Evolutionary conservation across 2,888 invertebrate species (phyloP).

Genomic region (Apamea anceps): DNA sequence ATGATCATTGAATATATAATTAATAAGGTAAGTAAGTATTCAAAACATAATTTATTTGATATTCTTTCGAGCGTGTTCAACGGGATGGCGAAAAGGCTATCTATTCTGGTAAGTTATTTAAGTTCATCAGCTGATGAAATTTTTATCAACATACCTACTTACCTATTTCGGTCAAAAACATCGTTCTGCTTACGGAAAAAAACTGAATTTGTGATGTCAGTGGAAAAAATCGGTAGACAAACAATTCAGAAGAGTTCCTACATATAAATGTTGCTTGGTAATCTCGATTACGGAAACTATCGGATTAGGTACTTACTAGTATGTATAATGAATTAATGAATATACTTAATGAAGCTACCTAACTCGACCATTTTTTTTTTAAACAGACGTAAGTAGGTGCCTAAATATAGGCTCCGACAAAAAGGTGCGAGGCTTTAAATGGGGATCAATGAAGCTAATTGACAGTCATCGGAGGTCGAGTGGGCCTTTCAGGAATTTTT

Average conservation of each 20-base stretch:
- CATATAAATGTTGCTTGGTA: neutral
- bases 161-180: neutral
- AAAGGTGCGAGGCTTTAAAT: neutral
- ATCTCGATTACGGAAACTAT: neutral
- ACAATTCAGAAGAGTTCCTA: neutral
- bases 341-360: too few species aligned
- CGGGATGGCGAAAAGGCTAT: neutral
- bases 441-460: neutral
- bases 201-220: too few species aligned
- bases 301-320: too few species aligned
- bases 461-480: neutral
- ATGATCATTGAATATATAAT: constrained; percentile 19
- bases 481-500: neutral
- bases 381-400: neutral
- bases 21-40: constrained; percentile 14
- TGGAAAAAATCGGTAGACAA: neutral
- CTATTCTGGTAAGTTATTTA: neutral
- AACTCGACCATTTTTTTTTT: neutral
- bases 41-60: constrained; percentile 7
- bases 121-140: neutral
- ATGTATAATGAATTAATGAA: too few species aligned
- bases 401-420: neutral
- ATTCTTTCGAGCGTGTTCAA: neutral
- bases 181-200: neutral
- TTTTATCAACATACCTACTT: neutral